phyloP scores from a whole-genome alignment of 2,113 vertebrate species.

The Polypterus bichir region DNA sequence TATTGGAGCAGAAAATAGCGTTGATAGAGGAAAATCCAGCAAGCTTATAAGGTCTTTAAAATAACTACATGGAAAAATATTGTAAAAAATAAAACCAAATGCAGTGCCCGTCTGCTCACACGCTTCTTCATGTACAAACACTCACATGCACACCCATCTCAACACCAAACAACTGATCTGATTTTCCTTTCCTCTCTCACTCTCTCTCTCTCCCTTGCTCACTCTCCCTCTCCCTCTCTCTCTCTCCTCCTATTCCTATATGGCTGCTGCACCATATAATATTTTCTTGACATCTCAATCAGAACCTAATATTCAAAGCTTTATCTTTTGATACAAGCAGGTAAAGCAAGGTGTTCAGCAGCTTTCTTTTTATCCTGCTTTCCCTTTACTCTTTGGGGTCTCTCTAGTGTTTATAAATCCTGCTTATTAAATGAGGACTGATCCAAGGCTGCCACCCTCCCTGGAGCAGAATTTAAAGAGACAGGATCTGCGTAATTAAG shows the following conservation, averaged over 20 bases:
- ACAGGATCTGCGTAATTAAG: conserved; percentile 41
- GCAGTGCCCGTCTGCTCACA: conserved; percentile 19
- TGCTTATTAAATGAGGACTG: conserved; percentile 35
- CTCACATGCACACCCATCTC: conserved; percentile 17
- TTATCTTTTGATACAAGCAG: conserved; percentile 11
- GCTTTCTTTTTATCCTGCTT: conserved; percentile 21
- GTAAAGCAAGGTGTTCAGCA: background rate
- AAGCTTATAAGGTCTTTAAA: conserved; percentile 9
- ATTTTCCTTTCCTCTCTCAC: conserved; percentile 4
- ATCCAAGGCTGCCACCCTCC: conserved; percentile 26
- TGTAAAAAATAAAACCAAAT: conserved; percentile 11
- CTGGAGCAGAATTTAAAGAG: conserved; percentile 48
- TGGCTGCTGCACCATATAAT: conserved; percentile 4
- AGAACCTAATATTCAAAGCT: conserved; percentile 8
- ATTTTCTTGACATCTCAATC: conserved; percentile 7
- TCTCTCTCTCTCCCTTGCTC: conserved; percentile 4
- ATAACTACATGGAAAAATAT: conserved; percentile 2
- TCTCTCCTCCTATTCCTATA: conserved; percentile 2
- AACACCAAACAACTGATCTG: conserved; percentile 16
- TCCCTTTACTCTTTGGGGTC: conserved; percentile 16
- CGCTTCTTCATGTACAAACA: conserved; percentile 12
- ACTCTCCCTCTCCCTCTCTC: background rate
- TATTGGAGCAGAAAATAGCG: conserved; percentile 8
- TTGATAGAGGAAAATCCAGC: conserved; percentile 11
- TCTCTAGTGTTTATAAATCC: conserved; percentile 38